A percentile compares a stretch with the other conserved stretches of the same genome.
phyloP scores from a whole-genome alignment of 2,797 vertebrate species.

The Dallia pectoralis region DNA sequence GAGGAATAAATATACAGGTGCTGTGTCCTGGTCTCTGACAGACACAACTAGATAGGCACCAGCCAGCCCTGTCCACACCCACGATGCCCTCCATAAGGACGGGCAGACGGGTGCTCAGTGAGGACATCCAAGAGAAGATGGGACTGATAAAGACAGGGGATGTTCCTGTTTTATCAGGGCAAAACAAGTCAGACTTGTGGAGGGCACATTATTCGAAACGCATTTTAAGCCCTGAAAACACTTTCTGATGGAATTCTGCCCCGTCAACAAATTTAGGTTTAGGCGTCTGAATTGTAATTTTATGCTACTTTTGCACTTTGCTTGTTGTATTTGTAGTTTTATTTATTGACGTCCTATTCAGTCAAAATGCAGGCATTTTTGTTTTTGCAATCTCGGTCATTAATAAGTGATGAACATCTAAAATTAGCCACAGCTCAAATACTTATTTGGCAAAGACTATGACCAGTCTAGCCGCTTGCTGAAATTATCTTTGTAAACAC shows the following conservation, averaged over 20 bases:
- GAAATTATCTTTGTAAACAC: slow-evolving; percentile 11
- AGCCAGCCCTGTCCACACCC: slow-evolving; percentile 28
- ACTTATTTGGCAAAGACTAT: slow-evolving; percentile 11
- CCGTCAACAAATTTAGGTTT: no score
- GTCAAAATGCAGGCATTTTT: slow-evolving; percentile 17
- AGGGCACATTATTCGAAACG: no score
- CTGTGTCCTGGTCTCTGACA: slow-evolving; percentile 31
- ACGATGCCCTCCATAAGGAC: slow-evolving; percentile 10
- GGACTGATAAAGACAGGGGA: neutral
- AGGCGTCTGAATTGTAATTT: neutral
- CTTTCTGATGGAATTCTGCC: no score
- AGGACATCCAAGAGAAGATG: neutral
- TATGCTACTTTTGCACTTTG: neutral
- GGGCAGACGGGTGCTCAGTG: neutral
- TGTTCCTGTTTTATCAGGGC: no score
- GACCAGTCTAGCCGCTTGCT: slow-evolving; percentile 6
- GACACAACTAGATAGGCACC: slow-evolving; percentile 42
- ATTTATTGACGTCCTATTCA: slow-evolving; percentile 21
- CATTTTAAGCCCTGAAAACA: no score
- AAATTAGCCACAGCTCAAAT: slow-evolving; percentile 42
- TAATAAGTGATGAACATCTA: slow-evolving; percentile 27
- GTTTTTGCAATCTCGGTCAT: slow-evolving; percentile 21
- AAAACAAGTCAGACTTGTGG: no score
- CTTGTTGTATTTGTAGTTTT: neutral
- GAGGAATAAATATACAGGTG: slow-evolving; percentile 47